Evolutionary conservation across 2,888 invertebrate species (phyloP).

Genomic region (Eumerus sabulonum): DNA sequence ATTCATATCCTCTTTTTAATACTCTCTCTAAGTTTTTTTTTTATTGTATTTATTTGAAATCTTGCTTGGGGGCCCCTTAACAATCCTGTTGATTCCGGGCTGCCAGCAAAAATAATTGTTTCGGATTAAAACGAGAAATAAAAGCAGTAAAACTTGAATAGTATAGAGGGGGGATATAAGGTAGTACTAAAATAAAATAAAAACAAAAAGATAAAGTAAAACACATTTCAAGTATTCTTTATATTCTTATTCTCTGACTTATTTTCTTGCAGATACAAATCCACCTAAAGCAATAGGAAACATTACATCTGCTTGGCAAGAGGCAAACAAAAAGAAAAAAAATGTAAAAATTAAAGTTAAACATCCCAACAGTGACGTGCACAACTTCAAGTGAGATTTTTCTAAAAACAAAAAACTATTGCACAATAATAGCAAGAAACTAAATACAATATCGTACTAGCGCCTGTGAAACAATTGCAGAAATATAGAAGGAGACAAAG

Average conservation of each 20-base stretch:
- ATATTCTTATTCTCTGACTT: slow-evolving; percentile 14
- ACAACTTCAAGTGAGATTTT: slow-evolving; percentile 38
- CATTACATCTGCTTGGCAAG: slow-evolving; percentile 39
- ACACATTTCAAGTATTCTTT: slow-evolving; percentile 26
- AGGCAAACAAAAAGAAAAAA: too few species aligned
- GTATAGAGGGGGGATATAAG: not conserved
- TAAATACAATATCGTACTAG: slow-evolving; percentile 9
- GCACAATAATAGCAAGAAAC: too few species aligned
- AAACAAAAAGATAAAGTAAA: slow-evolving; percentile 31
- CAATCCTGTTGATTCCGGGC: slow-evolving; percentile 54
- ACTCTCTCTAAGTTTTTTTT: slow-evolving; percentile 2
- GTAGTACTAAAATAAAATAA: slow-evolving; percentile 1
- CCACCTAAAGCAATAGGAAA: slow-evolving; percentile 42
- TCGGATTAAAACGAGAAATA: slow-evolving; percentile 29
- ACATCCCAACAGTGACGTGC: slow-evolving; percentile 20
- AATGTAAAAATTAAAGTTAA: slow-evolving; percentile 21
- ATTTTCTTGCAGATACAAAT: slow-evolving; percentile 25
- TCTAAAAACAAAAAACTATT: slow-evolving; percentile 1
- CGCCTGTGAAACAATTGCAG: slow-evolving; percentile 47
- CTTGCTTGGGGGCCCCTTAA: slow-evolving; percentile 11
- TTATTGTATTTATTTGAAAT: not conserved
- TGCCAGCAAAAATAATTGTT: slow-evolving; percentile 61
- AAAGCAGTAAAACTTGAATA: slow-evolving; percentile 1
- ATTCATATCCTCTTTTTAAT: slow-evolving; percentile 10
- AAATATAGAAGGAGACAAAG: not conserved